These are phyloP conservation scores for Ptychodera flava DNA, from an alignment of 35 echinoderm and acorn worm species.

Conservation along the genomic window DNA sequence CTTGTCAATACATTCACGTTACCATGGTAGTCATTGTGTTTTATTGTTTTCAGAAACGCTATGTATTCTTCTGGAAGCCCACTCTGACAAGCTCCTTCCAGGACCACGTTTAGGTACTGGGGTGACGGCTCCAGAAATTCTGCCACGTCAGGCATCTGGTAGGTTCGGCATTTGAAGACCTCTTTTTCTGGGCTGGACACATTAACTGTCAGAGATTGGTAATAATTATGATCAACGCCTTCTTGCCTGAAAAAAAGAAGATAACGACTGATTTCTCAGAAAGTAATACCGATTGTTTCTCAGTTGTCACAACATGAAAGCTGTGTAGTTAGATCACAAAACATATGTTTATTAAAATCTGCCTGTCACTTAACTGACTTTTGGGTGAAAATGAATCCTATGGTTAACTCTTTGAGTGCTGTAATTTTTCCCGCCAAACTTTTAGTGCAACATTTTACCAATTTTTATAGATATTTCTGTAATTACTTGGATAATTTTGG, in stretches of 20 bases:
- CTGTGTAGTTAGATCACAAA: no score
- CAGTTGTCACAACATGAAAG: no score
- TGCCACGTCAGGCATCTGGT: slow-evolving; percentile 8
- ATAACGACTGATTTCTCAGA: no score
- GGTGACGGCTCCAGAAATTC: slow-evolving; percentile 22
- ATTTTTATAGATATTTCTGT: no score
- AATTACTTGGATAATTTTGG: no score
- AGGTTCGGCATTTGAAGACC: slow-evolving; percentile 17
- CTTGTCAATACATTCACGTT: slow-evolving; percentile 11
- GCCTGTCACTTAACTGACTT: no score
- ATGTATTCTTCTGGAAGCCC: slow-evolving; percentile 29
- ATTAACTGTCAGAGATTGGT: slow-evolving; percentile 17
- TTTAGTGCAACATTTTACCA: no score
- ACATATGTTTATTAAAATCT: no score
- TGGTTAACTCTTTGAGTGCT: no score
- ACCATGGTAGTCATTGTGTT: slow-evolving; percentile 45
- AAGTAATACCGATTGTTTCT: no score
- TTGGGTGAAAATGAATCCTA: no score
- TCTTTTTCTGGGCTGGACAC: neutral
- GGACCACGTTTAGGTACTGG: slow-evolving; percentile 32
- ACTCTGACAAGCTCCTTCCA: slow-evolving; percentile 30
- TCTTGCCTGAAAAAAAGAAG: slow-evolving; percentile 39
- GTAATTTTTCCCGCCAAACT: no score
- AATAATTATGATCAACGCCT: neutral
- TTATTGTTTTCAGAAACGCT: slow-evolving; percentile 2